Conservation (phyloP, 2,113 vertebrate species). For the Prochilodus magdalenae region DNA sequence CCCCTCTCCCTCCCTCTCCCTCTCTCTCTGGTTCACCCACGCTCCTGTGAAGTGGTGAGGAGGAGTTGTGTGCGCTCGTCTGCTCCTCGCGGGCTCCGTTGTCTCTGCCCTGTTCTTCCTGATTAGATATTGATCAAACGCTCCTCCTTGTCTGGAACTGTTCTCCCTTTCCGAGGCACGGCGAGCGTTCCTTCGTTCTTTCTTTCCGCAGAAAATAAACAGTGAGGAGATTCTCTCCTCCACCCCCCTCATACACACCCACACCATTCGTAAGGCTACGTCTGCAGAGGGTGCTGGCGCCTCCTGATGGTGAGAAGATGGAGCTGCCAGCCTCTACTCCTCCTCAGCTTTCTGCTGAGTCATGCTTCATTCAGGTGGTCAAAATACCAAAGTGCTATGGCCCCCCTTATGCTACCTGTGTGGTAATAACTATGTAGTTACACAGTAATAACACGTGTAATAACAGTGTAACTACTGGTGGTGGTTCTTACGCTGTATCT, state of each 20-base stretch:
- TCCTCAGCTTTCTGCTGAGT: conserved; percentile 19
- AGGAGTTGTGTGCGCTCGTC: conserved; percentile 18
- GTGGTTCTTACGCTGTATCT: too few species aligned
- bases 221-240: conserved; percentile 12
- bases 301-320: conserved; percentile 17
- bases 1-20: neutral
- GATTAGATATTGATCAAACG: conserved; percentile 51
- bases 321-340: neutral
- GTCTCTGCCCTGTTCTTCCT: conserved; percentile 13
- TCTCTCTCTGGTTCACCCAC: neutral
- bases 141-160: conserved; percentile 5
- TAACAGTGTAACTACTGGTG: too few species aligned
- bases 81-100: conserved; percentile 12
- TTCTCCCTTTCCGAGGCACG: conserved; percentile 19
- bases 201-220: conserved; percentile 34
- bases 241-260: conserved; percentile 1
- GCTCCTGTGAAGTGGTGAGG: conserved; percentile 5
- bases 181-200: too few species aligned
- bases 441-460: too few species aligned
- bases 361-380: neutral
- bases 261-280: neutral
- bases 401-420: too few species aligned
- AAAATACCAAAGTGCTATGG: neutral
- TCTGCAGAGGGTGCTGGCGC: conserved; percentile 22
- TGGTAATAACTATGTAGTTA: too few species aligned